These are phyloP conservation scores for Cecropterus lyciades DNA, from an alignment of 1,140 invertebrate genomes.

Conservation along the genomic window DNA sequence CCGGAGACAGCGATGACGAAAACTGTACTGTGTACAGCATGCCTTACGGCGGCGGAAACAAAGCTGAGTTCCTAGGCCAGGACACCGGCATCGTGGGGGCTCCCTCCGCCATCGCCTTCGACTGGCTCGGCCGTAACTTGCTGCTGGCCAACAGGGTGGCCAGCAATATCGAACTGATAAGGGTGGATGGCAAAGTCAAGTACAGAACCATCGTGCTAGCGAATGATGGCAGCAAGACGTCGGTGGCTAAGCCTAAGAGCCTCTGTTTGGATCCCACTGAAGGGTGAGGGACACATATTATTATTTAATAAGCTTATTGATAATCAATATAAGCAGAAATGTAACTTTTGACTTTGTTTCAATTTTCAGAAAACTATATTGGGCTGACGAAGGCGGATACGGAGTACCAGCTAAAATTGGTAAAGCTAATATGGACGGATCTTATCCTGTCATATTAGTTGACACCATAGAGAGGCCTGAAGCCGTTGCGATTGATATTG, in stretches of 20 bases:
- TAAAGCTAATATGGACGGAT: conserved; percentile 97
- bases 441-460: conserved; percentile 89
- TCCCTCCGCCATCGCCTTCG: conserved; percentile 96
- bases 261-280: conserved; percentile 96
- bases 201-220: conserved; percentile 95
- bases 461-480: conserved; percentile 89
- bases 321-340: too few relatives aligned
- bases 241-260: conserved; percentile 94
- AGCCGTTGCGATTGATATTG: conserved; percentile 93
- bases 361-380: conserved; percentile 91
- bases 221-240: conserved; percentile 94
- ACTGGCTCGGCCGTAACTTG: conserved; percentile 98
- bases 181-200: conserved; percentile 92
- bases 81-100: conserved; percentile 95
- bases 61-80: conserved; percentile 91
- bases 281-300: too few relatives aligned
- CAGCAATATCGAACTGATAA: conserved; percentile 96
- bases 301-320: too few relatives aligned
- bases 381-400: conserved; percentile 97
- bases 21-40: conserved; percentile 94
- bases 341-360: too few relatives aligned
- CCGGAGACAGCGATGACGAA: conserved; percentile 87
- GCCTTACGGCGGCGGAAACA: conserved; percentile 94
- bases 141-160: conserved; percentile 96
- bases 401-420: conserved; percentile 96